Base-by-base conservation (phyloP, 37 sponge, comb jelly and placozoan species). In the Beroe ovata region DNA sequence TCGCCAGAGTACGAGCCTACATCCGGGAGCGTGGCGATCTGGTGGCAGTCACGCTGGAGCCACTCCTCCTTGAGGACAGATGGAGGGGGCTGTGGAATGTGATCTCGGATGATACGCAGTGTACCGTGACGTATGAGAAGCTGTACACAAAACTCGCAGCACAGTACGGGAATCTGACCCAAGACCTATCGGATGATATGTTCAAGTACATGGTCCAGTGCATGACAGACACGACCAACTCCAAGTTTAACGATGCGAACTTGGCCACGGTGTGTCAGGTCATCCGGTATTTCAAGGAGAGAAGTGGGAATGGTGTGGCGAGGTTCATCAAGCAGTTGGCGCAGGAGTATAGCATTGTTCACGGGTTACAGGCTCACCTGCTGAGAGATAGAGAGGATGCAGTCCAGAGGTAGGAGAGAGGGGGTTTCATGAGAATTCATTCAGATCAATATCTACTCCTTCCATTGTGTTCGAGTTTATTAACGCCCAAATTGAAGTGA, bases 181-280 rank as follows among this genome's bases (percentile, higher is more conserved):
- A 77, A 25, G 84, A 25, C 4, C 4, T n/a, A 0, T 21, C 54
- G 4, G 84, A 77, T 16, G 84, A 77, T 1, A 42, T 77, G 54
- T 77, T 77, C 84, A 77, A 77, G 84, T 77, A 77, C 84, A 39
- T 77, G 42, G 38, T 77, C 21, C 84, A 77, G 84, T 77, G 84
- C 41, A 77, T 77, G 20, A 77, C 84, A 2, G 84, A 77, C 54
- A 39, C 36, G 18, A 36, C 33, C n/a, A 39, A 77, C 47, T 19
- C 54, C 26, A 77, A 77, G 54, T 77, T 19, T 4, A 77, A 77
- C n/a, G 84, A 77, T 41, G 84, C 47, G 20, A 77, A 77, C 84
- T 32, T 23, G 26, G 84, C 84, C 22, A 77, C 47, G 20, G 84
- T 77, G 18, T 42, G 54, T 22, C 84, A 77, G 47, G 84, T 77